Evolutionary conservation across 1,140 invertebrate species (phyloP), one percentile per base, ranked within the genome.

Genomic region (Pectinophora gossypiella): DNA sequence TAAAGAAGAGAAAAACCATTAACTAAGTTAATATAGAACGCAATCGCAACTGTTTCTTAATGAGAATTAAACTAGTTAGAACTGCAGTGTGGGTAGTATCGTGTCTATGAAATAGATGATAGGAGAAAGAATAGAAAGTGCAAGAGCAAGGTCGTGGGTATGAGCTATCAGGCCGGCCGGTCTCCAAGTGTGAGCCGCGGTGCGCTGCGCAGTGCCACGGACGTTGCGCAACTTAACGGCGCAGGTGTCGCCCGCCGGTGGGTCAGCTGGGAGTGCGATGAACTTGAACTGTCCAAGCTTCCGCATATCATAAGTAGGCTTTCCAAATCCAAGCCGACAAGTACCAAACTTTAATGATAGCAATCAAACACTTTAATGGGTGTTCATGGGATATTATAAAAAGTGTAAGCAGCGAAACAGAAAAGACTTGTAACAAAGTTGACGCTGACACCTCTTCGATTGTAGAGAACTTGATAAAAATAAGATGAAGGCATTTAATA

Each of bases 261-360:
- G 56, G 56, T 55, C 54, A 55, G 21, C 47, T 48, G 51, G 22
- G 64, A 59, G 67, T 64, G 61, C 64, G 57, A 60, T 70, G 67
- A 70, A 70, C 67, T 64, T 67, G 59, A 61, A 65, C 61, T 54
- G 48, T 20, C 47, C 51, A 48, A 18, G 45, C 50, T 54, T 53
- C 21, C 52, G 48, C 42, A 22, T 32, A 9, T 32, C n/a, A 32
- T 32, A 32, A 32, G n/a, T 32, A 32, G 9, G 27, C 27, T 32
- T 32, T 32, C n/a, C 2, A 32, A 9, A n/a, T 32, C 9, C 27
- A 32, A 32, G 9, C n/a, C 9, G 9, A 32, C 9, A 9, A n/a
- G 27, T 12, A 32, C 27, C n/a, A 12, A n/a, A 32, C 27, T 32
- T 12, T 32, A 32, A 32, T 32, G n/a, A 32, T 32, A 32, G 27